phyloP scores from a whole-genome alignment of 2,888 invertebrate genomes.

The Cheilosia vulpina region DNA sequence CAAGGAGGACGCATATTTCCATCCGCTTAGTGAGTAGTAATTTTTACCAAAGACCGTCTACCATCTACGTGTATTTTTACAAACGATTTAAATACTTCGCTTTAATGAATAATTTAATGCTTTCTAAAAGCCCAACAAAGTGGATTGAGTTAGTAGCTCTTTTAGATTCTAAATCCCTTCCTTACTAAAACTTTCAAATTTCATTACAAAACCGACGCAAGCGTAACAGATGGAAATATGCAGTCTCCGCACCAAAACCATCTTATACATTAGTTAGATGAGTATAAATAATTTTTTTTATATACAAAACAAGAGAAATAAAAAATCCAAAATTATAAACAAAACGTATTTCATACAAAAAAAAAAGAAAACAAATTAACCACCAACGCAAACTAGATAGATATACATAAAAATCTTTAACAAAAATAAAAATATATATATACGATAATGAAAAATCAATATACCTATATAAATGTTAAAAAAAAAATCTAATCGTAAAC shows the following conservation, averaged over 20 bases:
- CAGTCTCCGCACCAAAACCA: slow-evolving; percentile 2
- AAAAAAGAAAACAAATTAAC: slow-evolving; percentile 42
- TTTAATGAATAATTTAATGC: too few species aligned
- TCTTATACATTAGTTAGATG: slow-evolving; percentile 61
- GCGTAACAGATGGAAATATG: slow-evolving; percentile 23
- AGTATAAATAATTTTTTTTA: slow-evolving; percentile 68
- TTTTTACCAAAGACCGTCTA: too few species aligned
- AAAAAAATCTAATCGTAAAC: slow-evolving; percentile 40
- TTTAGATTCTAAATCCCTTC: too few species aligned
- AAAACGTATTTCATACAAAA: slow-evolving; percentile 35
- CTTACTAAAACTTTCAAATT: not conserved
- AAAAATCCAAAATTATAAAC: slow-evolving; percentile 22
- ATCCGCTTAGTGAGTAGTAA: not conserved
- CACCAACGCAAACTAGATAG: slow-evolving; percentile 71
- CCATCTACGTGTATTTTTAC: too few species aligned
- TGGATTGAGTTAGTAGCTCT: too few species aligned
- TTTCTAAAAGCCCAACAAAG: too few species aligned
- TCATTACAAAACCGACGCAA: not conserved
- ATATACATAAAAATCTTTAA: slow-evolving; percentile 48
- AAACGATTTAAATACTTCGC: too few species aligned
- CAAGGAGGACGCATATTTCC: slow-evolving; percentile 22
- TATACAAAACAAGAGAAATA: slow-evolving; percentile 18
- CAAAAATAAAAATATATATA: slow-evolving; percentile 20
- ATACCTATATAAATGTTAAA: slow-evolving; percentile 56
- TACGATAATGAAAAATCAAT: slow-evolving; percentile 24